Evolutionary conservation across 2,113 vertebrate genomes (phyloP).

Genomic region (Emydura subglobosa): DNA sequence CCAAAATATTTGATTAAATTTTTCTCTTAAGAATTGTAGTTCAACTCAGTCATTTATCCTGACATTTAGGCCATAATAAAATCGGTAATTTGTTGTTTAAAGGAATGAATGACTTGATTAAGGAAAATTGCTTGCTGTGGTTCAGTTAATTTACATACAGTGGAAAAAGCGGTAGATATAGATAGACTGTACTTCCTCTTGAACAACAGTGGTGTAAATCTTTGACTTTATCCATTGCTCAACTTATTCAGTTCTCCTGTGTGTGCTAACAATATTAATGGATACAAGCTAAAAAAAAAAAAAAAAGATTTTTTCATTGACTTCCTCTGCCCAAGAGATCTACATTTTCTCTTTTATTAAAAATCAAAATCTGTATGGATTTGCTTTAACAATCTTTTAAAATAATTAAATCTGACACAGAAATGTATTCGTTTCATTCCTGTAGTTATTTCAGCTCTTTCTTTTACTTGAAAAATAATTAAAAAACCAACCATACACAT

Average conservation of each 20-base stretch:
- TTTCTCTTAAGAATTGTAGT: neutral
- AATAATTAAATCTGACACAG: neutral
- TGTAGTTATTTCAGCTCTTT: neutral
- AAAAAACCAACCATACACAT: neutral
- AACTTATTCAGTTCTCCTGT: neutral
- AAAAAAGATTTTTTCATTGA: neutral
- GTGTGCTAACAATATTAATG: neutral
- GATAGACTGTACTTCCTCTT: neutral
- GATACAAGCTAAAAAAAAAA: neutral
- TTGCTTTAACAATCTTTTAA: conserved; percentile 33
- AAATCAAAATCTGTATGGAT: neutral
- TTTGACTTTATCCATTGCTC: neutral
- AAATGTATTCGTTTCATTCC: neutral
- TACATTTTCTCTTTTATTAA: neutral
- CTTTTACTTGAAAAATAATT: neutral
- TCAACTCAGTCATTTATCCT: conserved; percentile 35
- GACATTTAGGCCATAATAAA: conserved; percentile 10
- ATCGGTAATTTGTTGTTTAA: conserved; percentile 13
- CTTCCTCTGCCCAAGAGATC: neutral
- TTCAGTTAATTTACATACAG: conserved; percentile 5
- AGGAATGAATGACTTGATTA: neutral
- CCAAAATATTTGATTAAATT: neutral
- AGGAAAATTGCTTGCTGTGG: neutral
- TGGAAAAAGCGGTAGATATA: neutral
- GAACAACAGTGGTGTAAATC: neutral